Conservation (phyloP, 2,888 invertebrate genomes). For the Cephus pulcher region DNA sequence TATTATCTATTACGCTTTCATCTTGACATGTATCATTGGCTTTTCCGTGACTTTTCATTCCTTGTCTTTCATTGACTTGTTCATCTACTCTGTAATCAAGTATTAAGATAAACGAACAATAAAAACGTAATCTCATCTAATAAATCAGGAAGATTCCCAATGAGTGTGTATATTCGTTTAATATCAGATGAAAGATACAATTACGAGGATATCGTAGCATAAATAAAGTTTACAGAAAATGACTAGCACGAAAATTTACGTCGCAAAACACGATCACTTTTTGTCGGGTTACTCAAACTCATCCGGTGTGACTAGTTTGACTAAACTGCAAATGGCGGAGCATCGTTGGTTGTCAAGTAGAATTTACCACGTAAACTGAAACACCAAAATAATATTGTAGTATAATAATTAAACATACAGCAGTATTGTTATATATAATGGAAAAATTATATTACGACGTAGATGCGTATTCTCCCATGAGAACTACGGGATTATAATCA, state of each 20-base stretch:
- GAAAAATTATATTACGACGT: slow-evolving; percentile 41
- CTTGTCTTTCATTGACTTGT: background rate
- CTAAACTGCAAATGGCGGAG: slow-evolving; percentile 51
- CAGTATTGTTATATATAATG: slow-evolving; percentile 2
- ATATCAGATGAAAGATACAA: background rate
- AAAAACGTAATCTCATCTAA: background rate
- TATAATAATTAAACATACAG: slow-evolving; percentile 3
- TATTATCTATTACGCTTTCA: background rate
- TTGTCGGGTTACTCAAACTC: slow-evolving; percentile 4
- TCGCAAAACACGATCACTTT: slow-evolving; percentile 21
- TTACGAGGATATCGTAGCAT: background rate
- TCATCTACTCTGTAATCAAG: background rate
- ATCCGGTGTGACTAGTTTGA: slow-evolving; percentile 21
- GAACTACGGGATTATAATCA: slow-evolving; percentile 45
- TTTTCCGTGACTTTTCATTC: background rate
- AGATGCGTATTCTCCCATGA: slow-evolving; percentile 56
- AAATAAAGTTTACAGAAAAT: slow-evolving; percentile 38
- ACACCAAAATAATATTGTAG: slow-evolving; percentile 1
- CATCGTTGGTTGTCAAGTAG: slow-evolving; percentile 50
- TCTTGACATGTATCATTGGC: background rate
- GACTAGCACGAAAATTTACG: slow-evolving; percentile 51
- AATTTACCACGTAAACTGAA: slow-evolving; percentile 55
- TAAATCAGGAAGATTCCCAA: background rate
- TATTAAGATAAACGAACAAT: background rate
- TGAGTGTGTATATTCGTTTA: background rate